Evolutionary conservation across 1,140 invertebrate species (phyloP), one percentile per base, ranked within the genome.

Genomic region (Leguminivora glycinivorella): DNA sequence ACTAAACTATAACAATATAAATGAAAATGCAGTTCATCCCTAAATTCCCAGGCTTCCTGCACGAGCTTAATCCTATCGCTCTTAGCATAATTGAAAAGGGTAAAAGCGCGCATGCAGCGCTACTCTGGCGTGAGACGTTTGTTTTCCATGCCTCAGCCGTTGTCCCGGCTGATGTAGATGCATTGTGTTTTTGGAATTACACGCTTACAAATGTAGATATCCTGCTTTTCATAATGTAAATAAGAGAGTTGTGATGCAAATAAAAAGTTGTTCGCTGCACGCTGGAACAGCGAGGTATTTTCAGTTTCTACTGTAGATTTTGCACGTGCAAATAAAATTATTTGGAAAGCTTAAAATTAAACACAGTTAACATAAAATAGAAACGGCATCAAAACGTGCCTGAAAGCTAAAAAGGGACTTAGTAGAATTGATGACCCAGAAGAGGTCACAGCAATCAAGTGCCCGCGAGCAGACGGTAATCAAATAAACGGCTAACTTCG

Each of bases 401-500:
- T 12, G 5, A 9, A 7, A 43, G 47, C 2, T 52, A 17, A 52
- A 52, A 10, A 19, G 19, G 7, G 17, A 52, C 47, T 52, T 52
- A 5, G 47, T 52, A n/a, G 47, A 52, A 22, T 52, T 52, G 47
- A 52, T 52, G 47, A 52, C 19, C 47, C 19, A 52, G 19, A 52
- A 52, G 19, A 52, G 47, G 47, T 52, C 47, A 22, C 47, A 52
- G 47, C 47, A 52, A 52, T 52, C 47, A 52, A 22, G 47, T 52
- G 47, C 19, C 19, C 47, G 56, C 24, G 25, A 25, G 56, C 56
- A 29, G 56, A 14, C 29, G 58, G 14, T 31, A 63, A 63, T 63
- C 58, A 63, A 63, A 63, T 63, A 63, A 63, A 58, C 56, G 22
- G 58, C 58, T 31, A 63, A 63, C 58, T 63, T 63, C 25, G 26